Conservation (phyloP, 2,888 invertebrate species). For the Polietes domitor region DNA sequence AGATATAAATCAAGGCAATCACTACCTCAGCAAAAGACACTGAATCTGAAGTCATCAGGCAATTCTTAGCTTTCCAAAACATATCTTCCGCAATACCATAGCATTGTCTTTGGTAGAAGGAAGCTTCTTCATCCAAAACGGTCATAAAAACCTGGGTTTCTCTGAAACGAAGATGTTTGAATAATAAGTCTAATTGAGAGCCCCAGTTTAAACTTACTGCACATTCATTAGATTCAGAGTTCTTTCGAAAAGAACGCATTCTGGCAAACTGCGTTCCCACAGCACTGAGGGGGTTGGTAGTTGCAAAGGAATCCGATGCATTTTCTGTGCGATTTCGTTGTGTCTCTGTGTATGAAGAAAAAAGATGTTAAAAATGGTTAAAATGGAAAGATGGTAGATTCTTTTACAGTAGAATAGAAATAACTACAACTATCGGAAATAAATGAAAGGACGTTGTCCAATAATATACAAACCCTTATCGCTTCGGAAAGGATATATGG, state of each 20-base stretch:
- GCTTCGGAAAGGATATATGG: too few relatives aligned
- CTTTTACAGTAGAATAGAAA: too few relatives aligned
- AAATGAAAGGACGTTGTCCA: too few relatives aligned
- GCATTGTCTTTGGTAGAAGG: constrained; percentile 31
- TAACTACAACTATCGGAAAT: too few relatives aligned
- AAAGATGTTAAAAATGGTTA: too few relatives aligned
- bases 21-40: constrained; percentile 40
- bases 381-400: too few relatives aligned
- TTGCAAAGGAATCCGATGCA: constrained; percentile 65
- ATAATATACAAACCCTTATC: too few relatives aligned
- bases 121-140: constrained; percentile 60
- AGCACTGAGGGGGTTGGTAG: constrained; percentile 46
- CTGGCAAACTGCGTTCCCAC: constrained; percentile 59
- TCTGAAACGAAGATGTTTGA: too few relatives aligned
- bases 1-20: too few relatives aligned
- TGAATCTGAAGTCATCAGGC: neutral
- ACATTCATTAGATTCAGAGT: constrained; percentile 62
- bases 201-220: constrained; percentile 64
- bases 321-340: too few relatives aligned
- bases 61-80: constrained; percentile 30
- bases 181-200: too few relatives aligned
- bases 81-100: constrained; percentile 37
- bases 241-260: constrained; percentile 57
- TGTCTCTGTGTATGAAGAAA: too few relatives aligned
- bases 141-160: constrained; percentile 60